Evolutionary conservation across 2,797 vertebrate species (phyloP).

Genomic region (Manis javanica): DNA sequence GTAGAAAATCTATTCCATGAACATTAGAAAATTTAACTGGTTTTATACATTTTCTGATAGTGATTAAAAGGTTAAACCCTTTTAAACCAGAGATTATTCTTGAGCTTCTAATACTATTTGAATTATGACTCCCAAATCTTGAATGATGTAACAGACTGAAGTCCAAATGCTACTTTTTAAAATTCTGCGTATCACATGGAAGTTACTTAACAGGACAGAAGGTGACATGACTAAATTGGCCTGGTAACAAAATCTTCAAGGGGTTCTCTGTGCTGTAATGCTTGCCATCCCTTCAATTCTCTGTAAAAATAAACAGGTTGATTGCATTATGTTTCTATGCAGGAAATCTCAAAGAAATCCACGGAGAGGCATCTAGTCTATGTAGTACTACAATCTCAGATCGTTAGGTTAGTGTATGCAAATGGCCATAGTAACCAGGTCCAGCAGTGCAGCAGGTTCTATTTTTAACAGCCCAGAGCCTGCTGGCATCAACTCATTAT

Average conservation of each 20-base stretch:
- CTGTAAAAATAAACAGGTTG: neutral
- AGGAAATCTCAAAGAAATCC: conserved; percentile 5
- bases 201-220: neutral
- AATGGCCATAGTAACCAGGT: too few relatives aligned
- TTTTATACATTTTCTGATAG: neutral
- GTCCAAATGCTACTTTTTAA: conserved; percentile 30
- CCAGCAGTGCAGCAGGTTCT: fast-evolving
- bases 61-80: conserved; percentile 71
- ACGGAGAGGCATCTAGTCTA: neutral
- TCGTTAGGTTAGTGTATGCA: neutral
- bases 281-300: neutral
- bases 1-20: neutral
- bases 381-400: neutral
- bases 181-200: neutral
- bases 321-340: neutral
- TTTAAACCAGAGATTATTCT: conserved; percentile 68
- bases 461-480: neutral
- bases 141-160: conserved; percentile 40
- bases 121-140: conserved; percentile 71
- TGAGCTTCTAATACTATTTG: conserved; percentile 71
- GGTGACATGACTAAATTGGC: neutral
- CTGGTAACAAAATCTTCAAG: neutral
- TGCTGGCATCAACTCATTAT: neutral
- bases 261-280: neutral
- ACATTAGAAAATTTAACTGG: neutral